Evolutionary conservation across 2,888 invertebrate species (phyloP), one percentile per base, ranked within the genome.

Genomic region (Trachelus tabidus): DNA sequence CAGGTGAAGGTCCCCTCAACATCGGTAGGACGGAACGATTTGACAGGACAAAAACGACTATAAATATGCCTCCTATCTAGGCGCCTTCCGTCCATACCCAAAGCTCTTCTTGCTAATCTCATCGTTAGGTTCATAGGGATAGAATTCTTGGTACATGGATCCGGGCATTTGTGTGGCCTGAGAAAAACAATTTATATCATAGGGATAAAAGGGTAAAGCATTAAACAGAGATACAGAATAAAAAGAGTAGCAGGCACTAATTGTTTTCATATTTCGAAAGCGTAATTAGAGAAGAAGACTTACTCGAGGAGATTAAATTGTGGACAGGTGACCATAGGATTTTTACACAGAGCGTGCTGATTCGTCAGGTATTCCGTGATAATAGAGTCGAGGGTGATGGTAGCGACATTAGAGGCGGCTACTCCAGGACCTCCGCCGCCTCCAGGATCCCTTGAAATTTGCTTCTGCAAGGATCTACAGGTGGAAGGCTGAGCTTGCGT

Each of bases 311-410:
- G 93, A 91, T 98, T 98, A 90, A 99, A 99, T 89, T 98, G 97
- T 0, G 99, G 99, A 92, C 99, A 99, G 0, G 98, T 98, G 56
- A 97, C 97, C 93, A 99, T 98, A 0, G 99, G 99, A 92, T 99
- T 98, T 92, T 97, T 97, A 93, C 99, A 99, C 11, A 98, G 93
- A n/a, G 98, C 96, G 92, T 99, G 99, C 92, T 99, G 99, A 92
- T 98, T 98, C 86, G 98, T 96, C 76, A 99, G 94, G 92, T 99
- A 99, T 92, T 99, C 98, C 0, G 97, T 98, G 82, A 99, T 97
- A 88, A 99, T 98, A 73, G 96, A 96, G 91, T 98, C 97, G 34
- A 99, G 93, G 0, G 96, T 96, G 77, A 95, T 94, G 11, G 94
- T 90, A 11, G 92, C 91, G 75, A 87, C 79, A 79, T 87, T 89